A percentile compares a stretch with the other conserved stretches of the same genome.
Evolutionary conservation across 2,888 invertebrate genomes (phyloP).

Genomic region (Cistogaster globosa): DNA sequence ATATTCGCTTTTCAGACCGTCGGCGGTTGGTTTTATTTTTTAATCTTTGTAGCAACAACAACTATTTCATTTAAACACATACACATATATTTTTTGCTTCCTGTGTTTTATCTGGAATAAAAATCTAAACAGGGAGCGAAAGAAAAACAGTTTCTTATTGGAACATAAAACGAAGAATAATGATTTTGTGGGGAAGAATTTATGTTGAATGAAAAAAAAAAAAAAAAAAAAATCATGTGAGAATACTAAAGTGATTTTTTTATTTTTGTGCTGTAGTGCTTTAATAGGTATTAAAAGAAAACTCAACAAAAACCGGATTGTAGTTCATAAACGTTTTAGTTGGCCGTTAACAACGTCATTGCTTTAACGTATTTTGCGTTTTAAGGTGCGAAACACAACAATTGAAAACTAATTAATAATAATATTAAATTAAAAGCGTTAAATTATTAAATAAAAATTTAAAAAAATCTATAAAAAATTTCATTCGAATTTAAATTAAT

Average conservation of each 20-base stretch:
- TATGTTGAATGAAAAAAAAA: not conserved
- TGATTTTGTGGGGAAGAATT: slow-evolving; percentile 46
- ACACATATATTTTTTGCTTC: slow-evolving; percentile 18
- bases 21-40: slow-evolving; percentile 67
- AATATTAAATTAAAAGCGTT: slow-evolving; percentile 8
- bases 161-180: slow-evolving; percentile 49
- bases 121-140: slow-evolving; percentile 27
- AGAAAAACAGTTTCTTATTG: slow-evolving; percentile 55
- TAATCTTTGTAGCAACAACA: slow-evolving; percentile 36
- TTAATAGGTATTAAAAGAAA: slow-evolving; percentile 28
- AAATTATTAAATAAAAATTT: slow-evolving; percentile 29
- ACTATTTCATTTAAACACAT: not conserved
- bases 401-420: slow-evolving; percentile 44
- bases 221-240: slow-evolving; percentile 15
- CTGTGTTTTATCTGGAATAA: slow-evolving; percentile 7
- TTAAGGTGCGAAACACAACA: slow-evolving; percentile 33
- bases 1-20: slow-evolving; percentile 72
- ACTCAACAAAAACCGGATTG: slow-evolving; percentile 66
- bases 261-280: slow-evolving; percentile 10
- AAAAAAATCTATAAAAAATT: slow-evolving; percentile 7
- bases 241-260: slow-evolving; percentile 46
- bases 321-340: slow-evolving; percentile 59
- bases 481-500: slow-evolving; percentile 72
- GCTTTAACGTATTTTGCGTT: slow-evolving; percentile 46
- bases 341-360: slow-evolving; percentile 58